A percentile compares a stretch with the other conserved stretches of the same genome.
Evolutionary conservation across 2,888 invertebrate genomes (phyloP).

Genomic region (Brachynemurus nebulosus): DNA sequence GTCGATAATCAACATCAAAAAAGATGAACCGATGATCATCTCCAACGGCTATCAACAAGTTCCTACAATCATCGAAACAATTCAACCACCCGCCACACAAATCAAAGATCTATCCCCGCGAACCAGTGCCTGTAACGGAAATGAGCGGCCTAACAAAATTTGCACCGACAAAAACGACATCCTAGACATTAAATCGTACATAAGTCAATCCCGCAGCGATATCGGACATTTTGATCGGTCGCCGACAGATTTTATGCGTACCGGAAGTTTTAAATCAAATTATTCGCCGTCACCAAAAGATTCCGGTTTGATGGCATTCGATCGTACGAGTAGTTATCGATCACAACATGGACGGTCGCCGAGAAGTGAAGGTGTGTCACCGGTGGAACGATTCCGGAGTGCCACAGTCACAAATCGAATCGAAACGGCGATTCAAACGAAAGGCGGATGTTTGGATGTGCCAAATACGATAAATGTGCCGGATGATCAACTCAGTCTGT

Average conservation of each 20-base stretch:
- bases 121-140: not conserved
- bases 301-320: slow-evolving; percentile 24
- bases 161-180: slow-evolving; percentile 35
- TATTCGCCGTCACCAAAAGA: slow-evolving; percentile 41
- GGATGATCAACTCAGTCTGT: slow-evolving; percentile 57
- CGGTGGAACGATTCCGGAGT: slow-evolving; percentile 24
- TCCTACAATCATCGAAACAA: slow-evolving; percentile 47
- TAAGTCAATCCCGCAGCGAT: slow-evolving; percentile 59
- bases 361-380: slow-evolving; percentile 10
- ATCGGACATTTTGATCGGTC: slow-evolving; percentile 35
- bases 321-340: slow-evolving; percentile 32
- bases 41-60: slow-evolving; percentile 46
- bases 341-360: slow-evolving; percentile 35
- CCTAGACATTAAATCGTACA: slow-evolving; percentile 56
- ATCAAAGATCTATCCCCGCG: not conserved
- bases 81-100: slow-evolving; percentile 14
- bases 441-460: slow-evolving; percentile 25
- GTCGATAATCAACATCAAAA: slow-evolving; percentile 8
- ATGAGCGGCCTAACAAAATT: not conserved
- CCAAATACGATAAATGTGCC: slow-evolving; percentile 17
- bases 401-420: slow-evolving; percentile 27
- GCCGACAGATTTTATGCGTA: slow-evolving; percentile 36
- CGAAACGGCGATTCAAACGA: too few species aligned
- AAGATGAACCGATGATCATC: slow-evolving; percentile 6
- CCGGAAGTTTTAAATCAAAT: slow-evolving; percentile 56